These are phyloP conservation scores for Mesoclemmys tuberculata DNA, from an alignment of 2,113 vertebrate species.

Conservation along the genomic window DNA sequence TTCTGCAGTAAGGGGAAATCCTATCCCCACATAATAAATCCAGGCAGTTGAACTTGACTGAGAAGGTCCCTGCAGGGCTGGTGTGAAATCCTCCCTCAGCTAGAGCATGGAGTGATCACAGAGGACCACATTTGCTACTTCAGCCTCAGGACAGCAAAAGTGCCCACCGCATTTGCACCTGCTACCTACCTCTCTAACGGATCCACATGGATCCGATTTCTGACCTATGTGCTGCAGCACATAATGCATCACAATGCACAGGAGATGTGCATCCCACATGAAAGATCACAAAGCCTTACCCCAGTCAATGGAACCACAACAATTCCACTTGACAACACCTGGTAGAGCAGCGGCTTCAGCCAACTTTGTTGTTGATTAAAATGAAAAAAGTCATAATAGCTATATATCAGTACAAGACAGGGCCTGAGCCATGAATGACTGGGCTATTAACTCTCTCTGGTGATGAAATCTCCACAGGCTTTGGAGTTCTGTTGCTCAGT, in stretches of 20 bases:
- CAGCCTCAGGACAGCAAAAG: background rate
- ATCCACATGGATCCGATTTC: background rate
- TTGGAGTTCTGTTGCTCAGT: constrained; percentile 2
- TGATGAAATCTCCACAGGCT: constrained; percentile 13
- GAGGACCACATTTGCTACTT: background rate
- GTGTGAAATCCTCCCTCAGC: background rate
- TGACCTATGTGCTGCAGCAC: background rate
- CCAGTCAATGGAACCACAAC: constrained; percentile 5
- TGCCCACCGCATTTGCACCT: background rate
- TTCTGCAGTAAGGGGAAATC: background rate
- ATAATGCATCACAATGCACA: background rate
- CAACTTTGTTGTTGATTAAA: constrained; percentile 45
- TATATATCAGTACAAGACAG: background rate
- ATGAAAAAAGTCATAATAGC: constrained; percentile 60
- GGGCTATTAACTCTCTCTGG: background rate
- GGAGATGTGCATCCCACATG: background rate
- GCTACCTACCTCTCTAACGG: background rate
- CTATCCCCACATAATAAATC: background rate
- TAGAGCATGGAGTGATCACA: background rate
- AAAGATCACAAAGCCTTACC: background rate
- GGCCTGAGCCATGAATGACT: constrained; percentile 53
- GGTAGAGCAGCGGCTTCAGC: constrained; percentile 32
- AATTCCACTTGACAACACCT: background rate
- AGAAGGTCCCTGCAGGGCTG: background rate
- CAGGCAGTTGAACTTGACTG: background rate